phyloP scores from a whole-genome alignment of 2,113 vertebrate species.

The Ptyas mucosa region DNA sequence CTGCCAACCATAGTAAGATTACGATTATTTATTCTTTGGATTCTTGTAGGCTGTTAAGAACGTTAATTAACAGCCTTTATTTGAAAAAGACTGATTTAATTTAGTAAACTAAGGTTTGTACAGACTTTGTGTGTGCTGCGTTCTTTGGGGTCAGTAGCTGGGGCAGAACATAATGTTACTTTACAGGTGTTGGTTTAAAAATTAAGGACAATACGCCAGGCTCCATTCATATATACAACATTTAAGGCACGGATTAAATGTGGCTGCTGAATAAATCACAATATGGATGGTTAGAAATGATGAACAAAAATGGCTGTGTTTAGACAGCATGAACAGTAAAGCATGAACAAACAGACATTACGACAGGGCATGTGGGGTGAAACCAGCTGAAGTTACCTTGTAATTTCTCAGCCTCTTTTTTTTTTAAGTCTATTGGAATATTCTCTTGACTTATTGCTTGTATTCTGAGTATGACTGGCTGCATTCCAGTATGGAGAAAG shows the following conservation, averaged over 20 bases:
- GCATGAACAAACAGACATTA: neutral
- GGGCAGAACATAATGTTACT: no score
- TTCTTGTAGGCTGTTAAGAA: no score
- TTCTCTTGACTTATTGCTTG: neutral
- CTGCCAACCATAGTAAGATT: no score
- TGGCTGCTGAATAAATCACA: neutral
- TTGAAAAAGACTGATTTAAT: no score
- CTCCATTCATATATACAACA: neutral
- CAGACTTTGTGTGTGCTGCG: no score
- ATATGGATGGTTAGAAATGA: neutral
- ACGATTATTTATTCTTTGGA: no score
- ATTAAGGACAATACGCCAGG: neutral
- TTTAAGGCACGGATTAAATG: neutral
- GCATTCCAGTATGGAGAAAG: neutral
- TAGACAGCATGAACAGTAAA: neutral
- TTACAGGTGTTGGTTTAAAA: neutral
- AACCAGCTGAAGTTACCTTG: neutral
- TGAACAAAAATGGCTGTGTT: neutral
- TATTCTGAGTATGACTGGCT: neutral
- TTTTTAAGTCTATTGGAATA: neutral
- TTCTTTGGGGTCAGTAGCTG: no score
- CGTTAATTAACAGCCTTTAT: no score
- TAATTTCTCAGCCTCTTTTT: neutral
- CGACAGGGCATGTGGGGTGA: neutral
- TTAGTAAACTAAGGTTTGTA: no score